Conservation (phyloP, 2,113 vertebrate species). For the Pomatorhinus ruficollis region DNA sequence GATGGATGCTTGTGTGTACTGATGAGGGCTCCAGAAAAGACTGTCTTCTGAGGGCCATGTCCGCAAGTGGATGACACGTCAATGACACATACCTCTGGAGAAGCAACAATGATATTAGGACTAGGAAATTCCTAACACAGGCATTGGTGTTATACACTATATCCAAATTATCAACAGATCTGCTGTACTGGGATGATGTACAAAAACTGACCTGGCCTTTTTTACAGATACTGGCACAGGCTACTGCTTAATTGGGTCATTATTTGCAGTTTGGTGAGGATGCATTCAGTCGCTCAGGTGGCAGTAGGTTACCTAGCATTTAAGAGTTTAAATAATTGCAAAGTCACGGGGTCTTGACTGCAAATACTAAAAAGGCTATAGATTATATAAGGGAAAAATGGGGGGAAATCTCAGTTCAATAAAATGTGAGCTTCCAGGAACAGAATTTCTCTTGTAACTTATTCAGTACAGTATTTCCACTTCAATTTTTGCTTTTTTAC, state of each 20-base stretch:
- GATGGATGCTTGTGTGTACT: background rate
- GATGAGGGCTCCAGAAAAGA: background rate
- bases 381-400: background rate
- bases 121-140: background rate
- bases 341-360: background rate
- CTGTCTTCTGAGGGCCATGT: background rate
- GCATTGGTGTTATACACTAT: background rate
- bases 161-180: background rate
- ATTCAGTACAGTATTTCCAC: background rate
- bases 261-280: background rate
- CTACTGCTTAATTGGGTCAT: background rate
- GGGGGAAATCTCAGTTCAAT: background rate
- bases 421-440: background rate
- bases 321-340: background rate
- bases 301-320: background rate
- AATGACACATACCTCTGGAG: background rate
- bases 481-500: background rate
- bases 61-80: background rate
- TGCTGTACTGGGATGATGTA: background rate
- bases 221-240: background rate
- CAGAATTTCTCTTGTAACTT: background rate
- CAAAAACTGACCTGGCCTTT: background rate
- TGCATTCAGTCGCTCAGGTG: background rate
- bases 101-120: background rate
- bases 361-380: background rate